phyloP scores from a whole-genome alignment of 2,797 vertebrate genomes.

The Euthynnus affinis region DNA sequence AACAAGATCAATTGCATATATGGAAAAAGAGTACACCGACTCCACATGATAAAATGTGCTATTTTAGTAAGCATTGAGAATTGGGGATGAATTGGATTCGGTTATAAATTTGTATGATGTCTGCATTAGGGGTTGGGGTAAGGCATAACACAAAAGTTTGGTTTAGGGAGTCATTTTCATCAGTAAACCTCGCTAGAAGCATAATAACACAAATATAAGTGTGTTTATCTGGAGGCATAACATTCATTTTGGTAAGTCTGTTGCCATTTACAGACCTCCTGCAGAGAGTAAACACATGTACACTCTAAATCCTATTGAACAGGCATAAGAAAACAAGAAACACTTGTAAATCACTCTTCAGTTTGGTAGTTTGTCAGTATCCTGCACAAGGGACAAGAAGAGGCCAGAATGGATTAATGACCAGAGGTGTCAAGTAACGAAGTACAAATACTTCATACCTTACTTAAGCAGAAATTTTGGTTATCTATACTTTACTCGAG shows the following conservation, averaged over 20 bases:
- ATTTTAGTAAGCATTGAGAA: neutral
- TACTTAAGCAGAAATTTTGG: no score
- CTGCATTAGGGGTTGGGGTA: constrained; percentile 1
- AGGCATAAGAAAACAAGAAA: constrained; percentile 5
- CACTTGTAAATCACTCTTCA: constrained; percentile 20
- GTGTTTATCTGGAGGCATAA: constrained; percentile 21
- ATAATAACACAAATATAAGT: constrained; percentile 27
- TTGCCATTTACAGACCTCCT: constrained; percentile 45
- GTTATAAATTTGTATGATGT: constrained; percentile 7
- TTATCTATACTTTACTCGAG: no score
- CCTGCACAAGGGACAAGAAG: constrained; percentile 5
- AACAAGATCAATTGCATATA: neutral
- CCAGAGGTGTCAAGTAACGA: no score
- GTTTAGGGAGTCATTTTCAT: constrained; percentile 13
- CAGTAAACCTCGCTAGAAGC: constrained; percentile 28
- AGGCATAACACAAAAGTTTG: constrained; percentile 19
- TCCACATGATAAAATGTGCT: neutral
- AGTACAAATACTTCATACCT: no score
- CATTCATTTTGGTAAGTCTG: constrained; percentile 2
- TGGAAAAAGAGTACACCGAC: neutral
- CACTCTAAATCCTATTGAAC: constrained; percentile 43
- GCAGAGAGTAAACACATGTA: constrained; percentile 40
- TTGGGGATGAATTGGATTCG: constrained; percentile 1
- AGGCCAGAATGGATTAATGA: neutral
- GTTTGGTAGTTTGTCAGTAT: constrained; percentile 15